Evolutionary conservation across 2,113 vertebrate genomes (phyloP), one percentile per base, ranked within the genome.

Genomic region (Xiphophorus hellerii): DNA sequence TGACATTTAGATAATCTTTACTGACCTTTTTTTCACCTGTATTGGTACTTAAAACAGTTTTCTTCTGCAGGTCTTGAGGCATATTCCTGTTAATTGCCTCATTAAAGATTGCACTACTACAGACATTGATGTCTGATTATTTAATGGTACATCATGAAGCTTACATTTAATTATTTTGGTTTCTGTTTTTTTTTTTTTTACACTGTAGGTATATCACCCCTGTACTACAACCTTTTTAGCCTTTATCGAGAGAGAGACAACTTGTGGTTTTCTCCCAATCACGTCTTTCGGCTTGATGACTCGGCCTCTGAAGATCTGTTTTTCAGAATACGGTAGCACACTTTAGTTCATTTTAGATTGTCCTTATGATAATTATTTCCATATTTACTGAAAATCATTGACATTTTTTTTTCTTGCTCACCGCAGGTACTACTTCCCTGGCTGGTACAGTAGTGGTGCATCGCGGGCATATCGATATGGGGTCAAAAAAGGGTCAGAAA

Each of bases 191-290:
- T 44, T 2, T 17, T 66, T 73, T 71, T 39, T 88, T 27, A 35
- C 78, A 28, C 33, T 39, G 30, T 82, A 99, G 98, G 95, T 91
- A 94, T 99, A 86, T 95, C 95, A 48, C 97, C 98, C 62, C 89
- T 97, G 66, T 97, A 98, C 93, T 95, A 91, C 82, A 96, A 90
- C 84, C 94, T 99, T 90, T 99, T 99, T 86, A 96, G 94, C 48
- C 94, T 99, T 76, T 99, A 97, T 95, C 93, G 87, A 84, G 95
- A 98, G 88, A 76, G 84, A 62, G 97, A 99, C 62, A 88, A 93
- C 82, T 90, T 95, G 80, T 99, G 97, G 97, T 97, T 97, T 92
- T 94, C 97, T 2, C 97, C 97, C 79, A 98, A 97, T 88, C 96
- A 99, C 77, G 90, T 96, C 91, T 97, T 99, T 83, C 96, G 96